Base-by-base conservation (phyloP, 2,888 invertebrate genomes). In the Deilephila porcellus region DNA sequence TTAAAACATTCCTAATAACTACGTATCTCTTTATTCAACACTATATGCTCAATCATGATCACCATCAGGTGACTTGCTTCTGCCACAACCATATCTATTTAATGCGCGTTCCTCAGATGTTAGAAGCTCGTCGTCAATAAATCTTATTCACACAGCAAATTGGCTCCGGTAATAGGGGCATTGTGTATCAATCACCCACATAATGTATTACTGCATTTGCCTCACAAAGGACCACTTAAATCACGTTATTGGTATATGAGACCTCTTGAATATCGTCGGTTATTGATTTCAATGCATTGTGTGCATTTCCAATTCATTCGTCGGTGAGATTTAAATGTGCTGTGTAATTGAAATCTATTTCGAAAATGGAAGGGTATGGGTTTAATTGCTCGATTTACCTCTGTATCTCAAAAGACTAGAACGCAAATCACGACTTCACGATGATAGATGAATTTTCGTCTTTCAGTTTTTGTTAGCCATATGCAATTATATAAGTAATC, bases 201-300 rank as follows among this genome's bases (percentile, higher is more conserved):
- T 34, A 67, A 67, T 52, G 52, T 67, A 52, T 67, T 52, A 67
- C 20, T 67, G 67, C 52, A 67, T 67, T 67, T 67, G 67, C 20
- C 45, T 67, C 45, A 67, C 67, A 67, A 67, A 67, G 67, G 52
- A 52, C 14, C 67, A 67, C 67, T 67, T 67, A 45, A 52, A 67
- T 20, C 67, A 11, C 37, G 67, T 67, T 67, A 67, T 67, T 67
- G 67, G 52, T 17, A 25, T 17, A 25, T 25, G 14, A 25, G 67
- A 67, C 67, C 45, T 52, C 56, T 56, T 25, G 34, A 25, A 52
- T 67, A 45, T 25, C 20, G 20, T 63, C 52, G n/a, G 20, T 17
- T 67, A 67, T 67, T 45, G 64, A 64, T 64, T 64, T 45, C 45
- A 45, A 37, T 56, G 56, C 56, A 56, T 37, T 64, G 37, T 64